Conservation (phyloP, 2,888 invertebrate genomes). For the Antheraea assamensis region DNA sequence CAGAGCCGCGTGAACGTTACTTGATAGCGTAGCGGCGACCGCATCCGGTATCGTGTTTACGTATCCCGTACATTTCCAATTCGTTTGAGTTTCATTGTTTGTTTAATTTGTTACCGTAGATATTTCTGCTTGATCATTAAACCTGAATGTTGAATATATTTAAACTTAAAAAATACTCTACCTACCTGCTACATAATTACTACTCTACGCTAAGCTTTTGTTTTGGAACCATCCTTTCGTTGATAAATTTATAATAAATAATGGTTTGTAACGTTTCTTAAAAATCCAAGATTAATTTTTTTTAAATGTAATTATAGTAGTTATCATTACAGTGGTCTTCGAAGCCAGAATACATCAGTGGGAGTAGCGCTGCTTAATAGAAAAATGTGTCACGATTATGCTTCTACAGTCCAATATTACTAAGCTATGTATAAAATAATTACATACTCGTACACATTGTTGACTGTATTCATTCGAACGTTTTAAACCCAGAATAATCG, state of each 20-base stretch:
- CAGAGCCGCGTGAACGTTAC: conserved; percentile 47
- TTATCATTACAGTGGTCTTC: neutral
- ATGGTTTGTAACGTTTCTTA: neutral
- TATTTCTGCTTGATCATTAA: conserved; percentile 28
- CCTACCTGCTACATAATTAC: too few species aligned
- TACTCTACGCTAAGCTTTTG: neutral
- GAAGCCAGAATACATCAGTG: neutral
- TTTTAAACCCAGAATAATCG: too few species aligned
- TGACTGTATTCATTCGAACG: too few species aligned
- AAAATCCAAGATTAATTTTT: neutral
- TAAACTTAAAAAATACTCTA: too few species aligned
- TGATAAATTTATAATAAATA: neutral
- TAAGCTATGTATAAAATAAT: too few species aligned
- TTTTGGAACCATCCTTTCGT: neutral
- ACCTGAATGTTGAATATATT: neutral
- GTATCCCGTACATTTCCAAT: conserved; percentile 38
- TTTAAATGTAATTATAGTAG: neutral
- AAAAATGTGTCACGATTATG: neutral
- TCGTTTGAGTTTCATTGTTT: conserved; percentile 54
- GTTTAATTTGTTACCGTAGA: conserved; percentile 54
- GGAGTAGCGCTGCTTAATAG: neutral
- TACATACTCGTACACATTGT: too few species aligned
- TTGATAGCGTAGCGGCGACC: conserved; percentile 48
- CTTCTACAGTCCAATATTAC: too few species aligned
- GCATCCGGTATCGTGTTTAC: conserved; percentile 43